A percentile compares a stretch with the other conserved stretches of the same genome.
Evolutionary conservation across 2,888 invertebrate genomes (phyloP).

Genomic region (Epinotia brunnichana): DNA sequence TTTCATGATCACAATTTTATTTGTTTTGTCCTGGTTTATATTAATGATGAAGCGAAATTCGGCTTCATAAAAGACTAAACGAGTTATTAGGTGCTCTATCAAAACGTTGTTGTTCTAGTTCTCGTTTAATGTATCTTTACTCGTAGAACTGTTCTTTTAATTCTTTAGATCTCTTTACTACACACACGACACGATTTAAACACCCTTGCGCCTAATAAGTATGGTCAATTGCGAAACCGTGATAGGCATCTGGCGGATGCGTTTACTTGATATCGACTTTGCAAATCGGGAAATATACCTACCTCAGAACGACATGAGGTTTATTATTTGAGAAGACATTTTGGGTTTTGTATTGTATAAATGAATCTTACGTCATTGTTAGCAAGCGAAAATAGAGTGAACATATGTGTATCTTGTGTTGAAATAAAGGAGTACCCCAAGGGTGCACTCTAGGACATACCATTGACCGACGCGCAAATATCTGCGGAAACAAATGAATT

Average conservation of each 20-base stretch:
- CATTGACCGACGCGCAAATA: background rate
- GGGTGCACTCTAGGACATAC: slow-evolving; percentile 6
- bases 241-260: background rate
- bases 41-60: background rate
- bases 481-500: slow-evolving; percentile 15
- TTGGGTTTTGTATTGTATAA: background rate
- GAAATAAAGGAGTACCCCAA: background rate
- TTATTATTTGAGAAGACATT: too few relatives aligned
- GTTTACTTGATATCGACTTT: too few relatives aligned
- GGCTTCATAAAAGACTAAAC: slow-evolving; percentile 4
- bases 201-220: background rate
- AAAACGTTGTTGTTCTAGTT: background rate
- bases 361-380: background rate
- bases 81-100: background rate
- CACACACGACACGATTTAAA: background rate
- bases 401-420: background rate
- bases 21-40: slow-evolving; percentile 22
- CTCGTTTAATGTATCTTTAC: background rate
- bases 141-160: background rate
- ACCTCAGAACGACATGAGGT: background rate
- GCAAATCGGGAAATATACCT: background rate
- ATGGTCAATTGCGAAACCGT: background rate
- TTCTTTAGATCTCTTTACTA: background rate
- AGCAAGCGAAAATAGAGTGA: background rate
- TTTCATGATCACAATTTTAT: slow-evolving; percentile 17